phyloP scores from a whole-genome alignment of 23 tunicate genomes.

The Phallusia fumigata region DNA sequence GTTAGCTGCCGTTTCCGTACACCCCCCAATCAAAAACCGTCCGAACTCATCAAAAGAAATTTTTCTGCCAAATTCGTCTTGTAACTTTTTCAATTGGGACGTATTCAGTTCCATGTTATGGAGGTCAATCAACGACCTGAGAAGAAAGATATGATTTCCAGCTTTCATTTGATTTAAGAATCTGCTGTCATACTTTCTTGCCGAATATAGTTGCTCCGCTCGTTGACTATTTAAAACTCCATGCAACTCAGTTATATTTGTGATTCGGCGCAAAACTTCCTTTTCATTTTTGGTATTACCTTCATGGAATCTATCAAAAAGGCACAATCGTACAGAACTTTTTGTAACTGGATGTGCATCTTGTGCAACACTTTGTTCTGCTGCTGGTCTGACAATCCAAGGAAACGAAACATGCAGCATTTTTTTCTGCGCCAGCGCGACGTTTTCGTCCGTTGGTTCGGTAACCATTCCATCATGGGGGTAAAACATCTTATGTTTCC shows the following conservation, averaged over 20 bases:
- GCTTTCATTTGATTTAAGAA: conserved; percentile 4
- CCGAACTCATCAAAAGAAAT: not conserved
- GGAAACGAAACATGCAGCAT: not conserved
- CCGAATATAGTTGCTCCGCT: not conserved
- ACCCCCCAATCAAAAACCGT: not conserved
- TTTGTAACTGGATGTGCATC: not conserved
- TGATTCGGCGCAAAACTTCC: not conserved
- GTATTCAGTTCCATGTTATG: not conserved
- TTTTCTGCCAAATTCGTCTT: not conserved
- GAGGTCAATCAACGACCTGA: not conserved
- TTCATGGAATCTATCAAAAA: conserved; percentile 9
- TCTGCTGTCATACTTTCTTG: not conserved
- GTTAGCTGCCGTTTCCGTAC: not conserved
- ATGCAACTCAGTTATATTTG: not conserved
- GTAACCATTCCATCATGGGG: not conserved
- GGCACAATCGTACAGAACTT: not conserved
- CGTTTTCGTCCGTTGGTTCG: not conserved
- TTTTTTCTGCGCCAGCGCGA: not conserved
- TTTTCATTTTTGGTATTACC: not conserved
- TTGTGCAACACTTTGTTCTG: not conserved
- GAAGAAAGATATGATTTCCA: not conserved
- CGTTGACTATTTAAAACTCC: not conserved
- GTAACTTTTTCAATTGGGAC: not conserved
- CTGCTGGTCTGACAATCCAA: not conserved
- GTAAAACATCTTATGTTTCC: not conserved